A percentile compares a stretch with the other conserved stretches of the same genome.
Conservation (phyloP, 2,797 vertebrate genomes). For the Hipposideros larvatus region DNA sequence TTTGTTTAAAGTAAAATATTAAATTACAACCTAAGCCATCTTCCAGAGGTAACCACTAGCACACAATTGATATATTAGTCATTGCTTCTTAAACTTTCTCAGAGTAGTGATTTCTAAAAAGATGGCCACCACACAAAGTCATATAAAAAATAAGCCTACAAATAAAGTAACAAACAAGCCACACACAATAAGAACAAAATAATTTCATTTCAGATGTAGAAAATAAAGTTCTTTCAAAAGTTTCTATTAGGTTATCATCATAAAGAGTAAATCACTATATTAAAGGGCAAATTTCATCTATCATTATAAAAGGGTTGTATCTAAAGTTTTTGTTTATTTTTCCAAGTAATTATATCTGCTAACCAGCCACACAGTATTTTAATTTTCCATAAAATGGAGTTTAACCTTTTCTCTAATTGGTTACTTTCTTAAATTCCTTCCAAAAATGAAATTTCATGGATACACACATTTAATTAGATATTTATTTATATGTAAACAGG, state of each 20-base stretch:
- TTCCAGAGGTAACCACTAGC: not conserved
- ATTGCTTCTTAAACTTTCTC: not conserved
- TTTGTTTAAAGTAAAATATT: slow-evolving; percentile 21
- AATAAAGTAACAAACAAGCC: not conserved
- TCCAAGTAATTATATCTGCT: not conserved
- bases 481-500: not conserved
- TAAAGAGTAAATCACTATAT: not conserved
- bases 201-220: not conserved
- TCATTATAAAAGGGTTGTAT: not conserved
- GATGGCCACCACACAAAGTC: not conserved
- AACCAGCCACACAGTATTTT: not conserved
- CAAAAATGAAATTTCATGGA: not conserved
- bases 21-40: not conserved
- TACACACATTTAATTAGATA: not conserved
- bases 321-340: not conserved
- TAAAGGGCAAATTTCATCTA: not conserved
- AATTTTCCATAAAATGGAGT: not conserved
- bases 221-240: not conserved
- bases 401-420: not conserved
- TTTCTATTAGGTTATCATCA: not conserved
- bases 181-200: not conserved
- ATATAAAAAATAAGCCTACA: not conserved
- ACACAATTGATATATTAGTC: not conserved
- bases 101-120: not conserved
- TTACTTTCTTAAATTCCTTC: slow-evolving; percentile 5